Evolutionary conservation across 2,113 vertebrate genomes (phyloP), one percentile per base, ranked within the genome.

Genomic region (Plestiodon gilberti): DNA sequence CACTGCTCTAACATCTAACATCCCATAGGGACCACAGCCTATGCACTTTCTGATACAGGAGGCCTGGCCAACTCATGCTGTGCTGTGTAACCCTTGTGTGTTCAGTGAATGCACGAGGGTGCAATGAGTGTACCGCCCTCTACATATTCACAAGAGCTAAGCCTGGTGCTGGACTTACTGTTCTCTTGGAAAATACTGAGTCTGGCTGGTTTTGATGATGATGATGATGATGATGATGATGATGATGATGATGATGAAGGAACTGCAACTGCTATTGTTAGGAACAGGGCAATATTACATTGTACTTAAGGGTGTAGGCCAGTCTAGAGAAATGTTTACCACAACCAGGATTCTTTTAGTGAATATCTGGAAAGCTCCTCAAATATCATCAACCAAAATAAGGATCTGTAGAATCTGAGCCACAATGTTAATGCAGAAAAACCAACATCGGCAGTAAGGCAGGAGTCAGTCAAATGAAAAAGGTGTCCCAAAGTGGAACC

Each of bases 81-180:
- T 55, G 57, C 23, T 30, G 18, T 57, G 5, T 57, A 13, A 7
- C 17, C 55, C 17, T 13, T 2, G 17, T 57, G 59, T 20, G 38
- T 6, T 48, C 55, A 73, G n/a, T 74, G 88, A 28, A 77, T 69
- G 43, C 86, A 73, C 71, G 22, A 43, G 81, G 87, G 43, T 77
- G 85, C 55, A n/a, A 91, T 57, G 55, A 57, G 11, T 17, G 17
- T 3, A 57, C 55, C 5, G 6, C 13, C 55, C 13, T 57, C 10
- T 3, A 2, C 17, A 57, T 57, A 17, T 57, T 17, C 11, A 57
- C 55, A 57, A 57, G 17, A 57, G 55, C 55, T 57, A 77, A 57
- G 23, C 30, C 30, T 6, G 6, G 22, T 57, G 55, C 69, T 18
- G 17, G 33, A 70, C 52, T 55, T 77, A 57, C 3, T n/a, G 30